phyloP scores from a whole-genome alignment of 92 coral and sea anemone species.

The Phenganax subtilis region DNA sequence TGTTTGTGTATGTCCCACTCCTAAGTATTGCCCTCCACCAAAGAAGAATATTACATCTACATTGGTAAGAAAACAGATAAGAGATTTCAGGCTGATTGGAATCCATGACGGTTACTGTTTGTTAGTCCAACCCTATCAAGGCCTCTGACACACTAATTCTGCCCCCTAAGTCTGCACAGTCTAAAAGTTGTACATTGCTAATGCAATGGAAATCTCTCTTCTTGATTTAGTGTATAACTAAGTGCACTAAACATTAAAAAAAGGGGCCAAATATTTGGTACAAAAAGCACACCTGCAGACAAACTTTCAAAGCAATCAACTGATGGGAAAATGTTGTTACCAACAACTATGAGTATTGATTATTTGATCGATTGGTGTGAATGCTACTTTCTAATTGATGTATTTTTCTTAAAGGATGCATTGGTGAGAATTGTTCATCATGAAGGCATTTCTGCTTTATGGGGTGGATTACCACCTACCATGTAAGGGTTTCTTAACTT shows the following conservation, averaged over 20 bases:
- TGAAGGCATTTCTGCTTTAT: slow-evolving; percentile 83
- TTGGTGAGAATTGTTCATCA: slow-evolving; percentile 75
- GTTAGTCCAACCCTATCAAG: not conserved
- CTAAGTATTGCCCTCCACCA: slow-evolving; percentile 48
- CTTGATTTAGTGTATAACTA: too few relatives aligned
- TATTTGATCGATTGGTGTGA: too few relatives aligned
- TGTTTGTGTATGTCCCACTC: slow-evolving; percentile 67
- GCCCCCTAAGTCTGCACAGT: too few relatives aligned
- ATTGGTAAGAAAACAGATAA: slow-evolving; percentile 52
- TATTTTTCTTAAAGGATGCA: slow-evolving; percentile 65
- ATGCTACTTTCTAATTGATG: not conserved
- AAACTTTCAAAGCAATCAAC: too few relatives aligned
- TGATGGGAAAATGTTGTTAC: too few relatives aligned
- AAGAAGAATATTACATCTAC: slow-evolving; percentile 74
- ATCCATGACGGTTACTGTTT: not conserved
- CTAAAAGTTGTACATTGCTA: too few relatives aligned
- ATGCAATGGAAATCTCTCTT: too few relatives aligned
- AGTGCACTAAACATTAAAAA: too few relatives aligned
- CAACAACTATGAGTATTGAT: too few relatives aligned
- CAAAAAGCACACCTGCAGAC: too few relatives aligned
- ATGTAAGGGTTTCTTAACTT: slow-evolving; percentile 53
- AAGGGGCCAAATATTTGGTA: too few relatives aligned
- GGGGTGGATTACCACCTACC: slow-evolving; percentile 95
- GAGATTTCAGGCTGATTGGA: not conserved
- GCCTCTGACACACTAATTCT: too few relatives aligned